Evolutionary conservation across 1,140 invertebrate genomes (phyloP), one percentile per base, ranked within the genome.

Genomic region (Drosophila ficusphila): DNA sequence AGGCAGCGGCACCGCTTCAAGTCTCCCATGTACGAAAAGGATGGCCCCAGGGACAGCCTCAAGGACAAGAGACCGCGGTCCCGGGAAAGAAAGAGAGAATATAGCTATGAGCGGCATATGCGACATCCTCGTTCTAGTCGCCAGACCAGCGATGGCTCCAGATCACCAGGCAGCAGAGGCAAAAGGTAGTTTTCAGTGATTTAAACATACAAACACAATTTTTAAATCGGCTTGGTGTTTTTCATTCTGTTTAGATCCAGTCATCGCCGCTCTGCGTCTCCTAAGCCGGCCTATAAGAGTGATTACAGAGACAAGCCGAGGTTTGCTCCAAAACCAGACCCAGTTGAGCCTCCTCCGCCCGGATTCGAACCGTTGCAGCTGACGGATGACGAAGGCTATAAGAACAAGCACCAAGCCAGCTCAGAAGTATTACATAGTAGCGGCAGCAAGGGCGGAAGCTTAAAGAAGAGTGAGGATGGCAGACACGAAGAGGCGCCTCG

Each of bases 161-260:
- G 70, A 18, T 86, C 82, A 16, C 78, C 83, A 33, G 76, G 51
- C 38, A 69, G 73, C 33, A 69, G 76, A 93, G 93, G 65, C 39
- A 85, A 78, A 51, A 82, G 82, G 82, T 86, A 68, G 1, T 14
- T 7, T 12, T 12, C 2, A 9, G 2, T 23, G 9, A 19, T 14
- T 41, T 14, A 2, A 0, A 11, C 18, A 6, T 39, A 49, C 52
- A 51, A 34, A 19, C 16, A 27, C 23, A 11, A 1, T n/a, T 3
- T 19, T 4, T 9, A 8, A 12, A 49, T 42, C 34, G 19, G 12
- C 33, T 41, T 25, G 41, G 33, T 52, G 1, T 31, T 31, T 19
- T 49, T 12, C 8, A 4, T 31, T 6, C 9, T 57, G 25, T 18
- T 23, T 0, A 88, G 81, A 36, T 82, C 79, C 49, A 46, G 36